These are phyloP conservation scores for Thera britannica DNA, from an alignment of 2,888 invertebrate genomes.

Conservation along the genomic window DNA sequence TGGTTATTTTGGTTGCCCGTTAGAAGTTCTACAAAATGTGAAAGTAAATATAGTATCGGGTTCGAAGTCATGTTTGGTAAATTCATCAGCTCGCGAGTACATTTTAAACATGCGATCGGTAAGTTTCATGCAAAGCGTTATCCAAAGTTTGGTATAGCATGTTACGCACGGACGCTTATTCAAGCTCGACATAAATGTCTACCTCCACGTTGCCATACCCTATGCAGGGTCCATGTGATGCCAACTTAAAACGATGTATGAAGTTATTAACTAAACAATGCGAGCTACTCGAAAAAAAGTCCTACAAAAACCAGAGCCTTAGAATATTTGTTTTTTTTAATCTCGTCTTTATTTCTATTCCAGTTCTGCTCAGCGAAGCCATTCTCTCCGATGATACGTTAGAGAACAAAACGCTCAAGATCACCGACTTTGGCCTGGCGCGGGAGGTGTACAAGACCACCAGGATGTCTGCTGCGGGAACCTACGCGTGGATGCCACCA, in stretches of 20 bases:
- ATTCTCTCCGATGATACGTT: slow-evolving; percentile 92
- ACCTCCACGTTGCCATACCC: not conserved
- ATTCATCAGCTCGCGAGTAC: not conserved
- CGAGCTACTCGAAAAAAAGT: no score
- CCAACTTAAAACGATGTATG: no score
- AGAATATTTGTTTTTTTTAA: not conserved
- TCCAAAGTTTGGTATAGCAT: not conserved
- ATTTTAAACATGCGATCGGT: not conserved
- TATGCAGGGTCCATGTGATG: no score
- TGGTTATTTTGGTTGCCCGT: not conserved
- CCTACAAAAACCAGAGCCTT: not conserved
- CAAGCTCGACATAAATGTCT: not conserved
- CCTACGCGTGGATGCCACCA: slow-evolving; percentile 99
- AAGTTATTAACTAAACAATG: no score
- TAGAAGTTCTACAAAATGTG: not conserved
- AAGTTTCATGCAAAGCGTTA: not conserved
- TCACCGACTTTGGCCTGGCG: slow-evolving; percentile 98
- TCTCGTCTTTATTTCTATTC: slow-evolving; percentile 55
- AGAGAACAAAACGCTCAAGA: slow-evolving; percentile 96
- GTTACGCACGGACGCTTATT: not conserved
- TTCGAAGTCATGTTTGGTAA: not conserved
- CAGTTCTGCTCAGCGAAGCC: slow-evolving; percentile 93
- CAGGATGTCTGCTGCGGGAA: slow-evolving; percentile 98
- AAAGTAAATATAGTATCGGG: not conserved
- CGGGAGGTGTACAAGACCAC: slow-evolving; percentile 98